phyloP scores from a whole-genome alignment of 2,888 invertebrate species.

The Ophion costatus region DNA sequence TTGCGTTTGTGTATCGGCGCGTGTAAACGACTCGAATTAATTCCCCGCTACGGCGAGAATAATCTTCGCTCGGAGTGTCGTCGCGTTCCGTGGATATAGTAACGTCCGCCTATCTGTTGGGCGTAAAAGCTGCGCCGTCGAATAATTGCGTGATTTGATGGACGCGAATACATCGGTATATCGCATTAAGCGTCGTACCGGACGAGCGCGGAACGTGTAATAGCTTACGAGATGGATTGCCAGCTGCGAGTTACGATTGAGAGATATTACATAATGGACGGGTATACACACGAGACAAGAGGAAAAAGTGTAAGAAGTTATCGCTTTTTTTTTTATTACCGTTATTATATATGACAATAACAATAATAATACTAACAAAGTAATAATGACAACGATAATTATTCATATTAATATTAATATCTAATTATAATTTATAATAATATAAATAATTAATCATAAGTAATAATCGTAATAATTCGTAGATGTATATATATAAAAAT shows the following conservation, averaged over 20 bases:
- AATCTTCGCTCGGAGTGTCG: neutral
- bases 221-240: conserved; percentile 53
- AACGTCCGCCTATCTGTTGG: neutral
- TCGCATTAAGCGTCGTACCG: conserved; percentile 20
- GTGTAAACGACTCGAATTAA: neutral
- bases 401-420: too few species aligned
- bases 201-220: conserved; percentile 12
- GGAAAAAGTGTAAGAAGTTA: neutral
- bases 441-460: too few species aligned
- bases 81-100: neutral
- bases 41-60: neutral
- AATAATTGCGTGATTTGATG: conserved; percentile 7
- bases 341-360: too few species aligned
- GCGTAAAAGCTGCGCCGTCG: conserved; percentile 2
- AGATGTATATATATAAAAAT: too few species aligned
- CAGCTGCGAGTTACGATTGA: conserved; percentile 55
- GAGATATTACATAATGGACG: conserved; percentile 46
- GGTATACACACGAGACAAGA: conserved; percentile 1
- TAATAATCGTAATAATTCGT: too few species aligned
- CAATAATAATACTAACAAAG: too few species aligned
- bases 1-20: neutral
- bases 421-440: too few species aligned
- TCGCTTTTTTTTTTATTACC: neutral
- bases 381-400: too few species aligned
- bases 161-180: conserved; percentile 30